Conservation (phyloP, 2,113 vertebrate species). For the Phalacrocorax carbo region DNA sequence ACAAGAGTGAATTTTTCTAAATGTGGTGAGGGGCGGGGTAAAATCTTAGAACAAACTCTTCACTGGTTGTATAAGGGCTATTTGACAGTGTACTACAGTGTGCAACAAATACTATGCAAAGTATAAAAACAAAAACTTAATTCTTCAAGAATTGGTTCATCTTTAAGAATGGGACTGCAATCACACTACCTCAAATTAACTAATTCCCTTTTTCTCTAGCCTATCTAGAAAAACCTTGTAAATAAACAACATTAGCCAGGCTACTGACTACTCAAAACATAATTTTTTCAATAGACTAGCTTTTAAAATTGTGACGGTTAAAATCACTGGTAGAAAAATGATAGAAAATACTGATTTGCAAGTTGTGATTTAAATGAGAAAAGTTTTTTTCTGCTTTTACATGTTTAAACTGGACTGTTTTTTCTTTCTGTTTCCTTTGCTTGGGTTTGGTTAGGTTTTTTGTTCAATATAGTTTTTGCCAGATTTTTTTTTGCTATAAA, state of each 20-base stretch:
- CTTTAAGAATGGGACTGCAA: not conserved
- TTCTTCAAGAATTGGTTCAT: not conserved
- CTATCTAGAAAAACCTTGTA: not conserved
- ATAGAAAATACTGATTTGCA: not conserved
- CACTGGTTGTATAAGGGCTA: not conserved
- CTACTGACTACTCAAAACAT: not conserved
- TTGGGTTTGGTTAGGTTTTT: not conserved
- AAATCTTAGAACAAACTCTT: not conserved
- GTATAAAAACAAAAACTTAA: not conserved
- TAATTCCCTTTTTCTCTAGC: not conserved
- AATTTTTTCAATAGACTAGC: not conserved
- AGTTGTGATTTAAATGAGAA: not conserved
- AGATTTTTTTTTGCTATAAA: not conserved
- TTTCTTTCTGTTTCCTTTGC: not conserved
- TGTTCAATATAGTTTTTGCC: fast-evolving
- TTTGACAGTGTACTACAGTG: not conserved
- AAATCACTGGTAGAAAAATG: not conserved
- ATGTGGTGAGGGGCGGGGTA: not conserved
- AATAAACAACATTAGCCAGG: not conserved
- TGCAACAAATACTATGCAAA: not conserved
- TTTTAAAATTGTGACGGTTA: not conserved
- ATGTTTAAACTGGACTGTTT: not conserved
- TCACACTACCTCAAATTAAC: not conserved
- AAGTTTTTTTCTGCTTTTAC: not conserved
- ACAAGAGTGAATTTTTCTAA: not conserved